Conservation (phyloP, 2,888 invertebrate genomes). For the Pristionchus japonicus region DNA sequence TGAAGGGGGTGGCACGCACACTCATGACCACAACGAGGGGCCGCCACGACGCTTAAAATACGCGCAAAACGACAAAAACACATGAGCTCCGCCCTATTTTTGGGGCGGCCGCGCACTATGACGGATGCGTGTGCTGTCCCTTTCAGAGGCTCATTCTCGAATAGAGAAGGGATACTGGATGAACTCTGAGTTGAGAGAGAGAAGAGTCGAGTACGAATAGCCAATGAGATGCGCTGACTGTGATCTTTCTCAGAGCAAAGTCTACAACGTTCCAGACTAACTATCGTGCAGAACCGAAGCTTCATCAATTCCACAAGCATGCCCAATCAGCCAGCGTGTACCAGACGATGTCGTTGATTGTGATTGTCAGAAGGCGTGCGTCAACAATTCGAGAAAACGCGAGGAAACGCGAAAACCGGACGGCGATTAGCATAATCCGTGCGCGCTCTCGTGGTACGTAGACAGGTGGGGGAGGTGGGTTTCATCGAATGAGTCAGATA, state of each 20-base stretch:
- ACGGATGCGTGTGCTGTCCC: neutral
- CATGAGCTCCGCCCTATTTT: slow-evolving; percentile 23
- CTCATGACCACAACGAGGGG: too few species aligned
- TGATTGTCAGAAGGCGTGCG: neutral
- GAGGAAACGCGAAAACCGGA: neutral
- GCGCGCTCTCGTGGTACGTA: neutral
- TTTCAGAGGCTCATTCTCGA: neutral
- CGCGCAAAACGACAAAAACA: neutral
- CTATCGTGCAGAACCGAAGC: too few species aligned
- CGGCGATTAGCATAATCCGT: neutral
- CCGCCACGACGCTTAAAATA: neutral
- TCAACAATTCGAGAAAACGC: neutral
- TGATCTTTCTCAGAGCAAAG: neutral
- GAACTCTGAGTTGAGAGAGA: neutral
- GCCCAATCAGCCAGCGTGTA: neutral
- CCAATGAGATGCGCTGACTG: neutral
- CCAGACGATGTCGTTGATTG: neutral
- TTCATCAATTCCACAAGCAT: neutral
- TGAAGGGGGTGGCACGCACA: neutral
- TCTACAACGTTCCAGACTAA: neutral
- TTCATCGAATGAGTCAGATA: neutral
- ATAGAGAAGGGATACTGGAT: neutral
- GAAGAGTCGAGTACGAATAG: neutral
- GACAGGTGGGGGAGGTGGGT: neutral
- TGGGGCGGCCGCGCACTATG: neutral